Evolutionary conservation across 2,888 invertebrate genomes (phyloP).

Genomic region (Chalcosyrphus nemorum): DNA sequence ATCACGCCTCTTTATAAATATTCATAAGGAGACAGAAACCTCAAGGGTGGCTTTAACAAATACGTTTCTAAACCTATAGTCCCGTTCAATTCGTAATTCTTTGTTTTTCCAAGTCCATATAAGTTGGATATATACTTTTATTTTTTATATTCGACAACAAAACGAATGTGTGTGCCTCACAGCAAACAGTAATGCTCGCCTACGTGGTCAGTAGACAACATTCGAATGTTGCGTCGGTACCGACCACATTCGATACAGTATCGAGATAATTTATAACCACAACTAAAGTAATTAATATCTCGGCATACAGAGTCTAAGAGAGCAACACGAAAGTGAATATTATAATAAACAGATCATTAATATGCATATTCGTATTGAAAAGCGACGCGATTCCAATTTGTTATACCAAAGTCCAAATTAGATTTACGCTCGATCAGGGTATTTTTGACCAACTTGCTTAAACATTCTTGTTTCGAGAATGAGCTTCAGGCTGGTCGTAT

Average conservation of each 20-base stretch:
- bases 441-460: not conserved
- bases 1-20: conserved; percentile 57
- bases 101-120: conserved; percentile 16
- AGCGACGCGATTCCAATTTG: conserved; percentile 67
- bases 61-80: not conserved
- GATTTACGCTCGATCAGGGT: conserved; percentile 42
- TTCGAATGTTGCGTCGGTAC: not conserved
- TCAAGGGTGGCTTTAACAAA: too few species aligned
- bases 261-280: conserved; percentile 58
- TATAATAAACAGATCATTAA: conserved; percentile 62
- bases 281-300: conserved; percentile 57
- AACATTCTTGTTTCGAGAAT: not conserved
- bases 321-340: conserved; percentile 49
- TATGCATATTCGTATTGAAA: conserved; percentile 62
- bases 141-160: conserved; percentile 20
- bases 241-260: conserved; percentile 49
- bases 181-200: conserved; percentile 62
- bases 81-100: not conserved
- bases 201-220: conserved; percentile 25
- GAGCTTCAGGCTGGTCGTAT: not conserved
- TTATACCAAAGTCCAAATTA: conserved; percentile 56
- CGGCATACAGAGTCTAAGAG: conserved; percentile 8
- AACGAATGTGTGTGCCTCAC: not conserved
- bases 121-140: conserved; percentile 6
- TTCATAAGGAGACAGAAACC: conserved; percentile 47